Base-by-base conservation (phyloP, 2,797 vertebrate species). In the Gymnodraco acuticeps region DNA sequence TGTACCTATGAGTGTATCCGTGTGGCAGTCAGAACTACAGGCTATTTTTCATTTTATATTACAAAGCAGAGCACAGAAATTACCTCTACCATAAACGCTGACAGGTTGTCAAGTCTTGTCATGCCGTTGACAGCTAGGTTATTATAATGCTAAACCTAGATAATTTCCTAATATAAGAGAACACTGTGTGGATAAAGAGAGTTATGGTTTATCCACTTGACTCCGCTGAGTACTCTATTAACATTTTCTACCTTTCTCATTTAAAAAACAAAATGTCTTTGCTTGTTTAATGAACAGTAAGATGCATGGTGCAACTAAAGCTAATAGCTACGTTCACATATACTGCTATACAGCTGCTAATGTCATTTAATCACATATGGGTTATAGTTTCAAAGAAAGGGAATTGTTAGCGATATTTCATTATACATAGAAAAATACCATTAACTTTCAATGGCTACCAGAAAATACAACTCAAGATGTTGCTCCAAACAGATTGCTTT, bases 1-100 rank as follows among this genome's bases (percentile, higher is more conserved):
- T 75, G 69, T 17, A 66, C 72, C 68, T 61, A 10, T 43, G 65
- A 74, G 71, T 56, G 72, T 20, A 31, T 68, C 42, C 43, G 9
- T 46, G 75, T 59, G 65, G 20, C 61, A 56, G 47, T 52, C 55
- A 45, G 27, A 54, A 59, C 64, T 13, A 48, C 41, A 10, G 47
- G 62, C 70, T 70, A 5, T 46, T 78, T 78, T 72, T 47, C 59
- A 69, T 75, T 62, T 70, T 31, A 43, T 16, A 43, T 2, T 13
- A 13, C 31, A 54, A 15, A 41, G 10, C 17, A 17, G 46, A 33
- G 45, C 6, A 15, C 5, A 0, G 0, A 3, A 46, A 19, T 14
- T 2, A 27, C 0, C 1, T 15, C 15, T 17, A 48, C 45, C 31
- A 56, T 38, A 64, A 6, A 63, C 0, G 13, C n/a, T 19, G 71